Evolutionary conservation across 2,888 invertebrate genomes (phyloP), one percentile per base, ranked within the genome.

Genomic region (Fragum fragum): DNA sequence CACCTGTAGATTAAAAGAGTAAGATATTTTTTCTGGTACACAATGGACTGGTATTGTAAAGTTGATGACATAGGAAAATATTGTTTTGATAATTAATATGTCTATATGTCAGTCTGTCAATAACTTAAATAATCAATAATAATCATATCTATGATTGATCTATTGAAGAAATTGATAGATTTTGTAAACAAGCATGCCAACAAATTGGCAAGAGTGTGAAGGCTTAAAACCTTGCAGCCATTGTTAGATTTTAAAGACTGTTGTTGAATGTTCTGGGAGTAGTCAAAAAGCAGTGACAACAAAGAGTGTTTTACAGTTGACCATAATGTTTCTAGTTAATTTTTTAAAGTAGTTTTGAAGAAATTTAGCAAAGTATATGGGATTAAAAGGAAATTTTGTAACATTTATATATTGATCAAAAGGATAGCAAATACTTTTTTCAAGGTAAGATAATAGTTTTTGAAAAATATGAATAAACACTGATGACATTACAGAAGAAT

Each of bases 191-290:
- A 42, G 59, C 68, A 61, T 76, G 76, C 59, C 76, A 71, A 36
- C 76, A 69, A 57, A 70, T 76, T 76, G 28, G 28, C 3, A n/a
- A 39, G 21, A 53, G 71, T 76, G 76, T 63, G 63, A 76, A n/a
- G 21, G 26, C 21, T 28, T 57, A 26, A 57, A 76, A 42, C 59
- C 69, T 69, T 18, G 59, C 47, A 66, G 68, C 69, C 42, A 61
- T 59, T 39, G 52, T 36, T 57, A 69, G 36, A 42, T n/a, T 36
- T 6, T 36, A 36, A 9, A 36, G 9, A 36, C 32, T 36, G 32
- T 9, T 36, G 32, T 36, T 36, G 9, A 36, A 36, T 36, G 32
- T n/a, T n/a, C n/a, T n/a, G n/a, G n/a, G n/a, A n/a, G n/a, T n/a
- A n/a, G n/a, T n/a, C n/a, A n/a, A n/a, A n/a, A n/a, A n/a, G n/a